Conservation (phyloP, 2,888 invertebrate genomes). For the Chrysina gloriosa region DNA sequence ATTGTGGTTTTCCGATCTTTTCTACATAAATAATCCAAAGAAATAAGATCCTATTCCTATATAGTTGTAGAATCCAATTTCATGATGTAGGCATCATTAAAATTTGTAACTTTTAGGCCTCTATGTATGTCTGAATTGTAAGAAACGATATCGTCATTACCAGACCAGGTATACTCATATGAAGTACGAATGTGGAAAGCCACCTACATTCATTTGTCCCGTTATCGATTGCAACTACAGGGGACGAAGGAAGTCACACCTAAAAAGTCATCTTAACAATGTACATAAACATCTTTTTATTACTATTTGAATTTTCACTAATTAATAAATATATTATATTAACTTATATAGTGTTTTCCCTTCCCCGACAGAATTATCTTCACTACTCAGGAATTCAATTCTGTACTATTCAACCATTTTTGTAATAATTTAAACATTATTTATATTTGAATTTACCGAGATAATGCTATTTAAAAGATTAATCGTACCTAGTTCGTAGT, state of each 20-base stretch:
- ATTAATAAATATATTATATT: conserved; percentile 3
- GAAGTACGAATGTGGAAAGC: conserved; percentile 50
- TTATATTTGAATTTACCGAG: too few species aligned
- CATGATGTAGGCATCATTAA: not conserved
- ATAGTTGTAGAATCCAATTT: too few species aligned
- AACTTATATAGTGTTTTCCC: not conserved
- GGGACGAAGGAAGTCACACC: conserved; percentile 45
- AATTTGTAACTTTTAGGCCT: conserved; percentile 40
- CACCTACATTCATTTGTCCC: conserved; percentile 55
- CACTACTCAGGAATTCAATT: not conserved
- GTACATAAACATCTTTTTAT: conserved; percentile 39
- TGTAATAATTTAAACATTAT: too few species aligned
- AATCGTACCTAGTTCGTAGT: too few species aligned
- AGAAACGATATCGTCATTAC: conserved; percentile 46
- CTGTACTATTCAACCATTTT: too few species aligned
- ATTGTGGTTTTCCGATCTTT: too few species aligned
- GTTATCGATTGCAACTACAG: conserved; percentile 45
- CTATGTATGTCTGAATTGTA: conserved; percentile 43
- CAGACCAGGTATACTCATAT: conserved; percentile 46
- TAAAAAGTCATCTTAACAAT: conserved; percentile 42
- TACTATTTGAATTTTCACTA: conserved; percentile 1
- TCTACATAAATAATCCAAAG: too few species aligned
- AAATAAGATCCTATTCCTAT: too few species aligned
- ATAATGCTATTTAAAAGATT: too few species aligned
- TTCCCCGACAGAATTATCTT: not conserved